Conservation (phyloP, 2,113 vertebrate genomes). For the Nyctibius bracteatus region DNA sequence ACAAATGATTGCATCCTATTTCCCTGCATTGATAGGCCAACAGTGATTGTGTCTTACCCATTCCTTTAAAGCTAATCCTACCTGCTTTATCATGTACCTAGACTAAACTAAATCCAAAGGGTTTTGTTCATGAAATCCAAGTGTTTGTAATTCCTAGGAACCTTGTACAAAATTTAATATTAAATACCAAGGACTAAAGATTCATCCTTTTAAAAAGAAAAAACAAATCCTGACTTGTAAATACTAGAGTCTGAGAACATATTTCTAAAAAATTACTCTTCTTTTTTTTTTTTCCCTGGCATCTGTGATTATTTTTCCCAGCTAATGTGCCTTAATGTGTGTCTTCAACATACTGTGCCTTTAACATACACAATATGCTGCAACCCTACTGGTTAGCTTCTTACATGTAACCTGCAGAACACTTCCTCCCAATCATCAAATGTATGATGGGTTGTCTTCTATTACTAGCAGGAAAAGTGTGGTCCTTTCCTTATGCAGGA, state of each 20-base stretch:
- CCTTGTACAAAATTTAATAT: constrained; percentile 44
- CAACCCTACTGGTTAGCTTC: background rate
- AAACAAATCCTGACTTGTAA: constrained; percentile 1
- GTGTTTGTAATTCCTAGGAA: constrained; percentile 48
- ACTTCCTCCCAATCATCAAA: background rate
- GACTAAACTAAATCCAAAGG: constrained; percentile 34
- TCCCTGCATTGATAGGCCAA: constrained; percentile 43
- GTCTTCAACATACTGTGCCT: background rate
- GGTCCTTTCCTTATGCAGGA: background rate
- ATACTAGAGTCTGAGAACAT: constrained; percentile 32
- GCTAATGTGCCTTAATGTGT: background rate
- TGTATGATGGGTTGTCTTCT: background rate
- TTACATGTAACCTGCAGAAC: background rate
- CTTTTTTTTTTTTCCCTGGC: background rate
- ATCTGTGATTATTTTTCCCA: constrained; percentile 3
- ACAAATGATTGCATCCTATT: constrained; percentile 39
- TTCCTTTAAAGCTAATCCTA: constrained; percentile 46
- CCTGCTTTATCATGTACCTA: constrained; percentile 5
- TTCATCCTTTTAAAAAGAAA: constrained; percentile 28
- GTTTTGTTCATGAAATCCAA: constrained; percentile 4
- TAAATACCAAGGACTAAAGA: constrained; percentile 52
- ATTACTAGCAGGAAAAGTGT: background rate
- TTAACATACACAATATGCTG: background rate
- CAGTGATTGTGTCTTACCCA: constrained; percentile 10
- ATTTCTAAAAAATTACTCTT: constrained; percentile 15